A percentile compares a stretch with the other conserved stretches of the same genome.
Evolutionary conservation across 2,797 vertebrate genomes (phyloP).

Genomic region (Enteromius paludinosus): DNA sequence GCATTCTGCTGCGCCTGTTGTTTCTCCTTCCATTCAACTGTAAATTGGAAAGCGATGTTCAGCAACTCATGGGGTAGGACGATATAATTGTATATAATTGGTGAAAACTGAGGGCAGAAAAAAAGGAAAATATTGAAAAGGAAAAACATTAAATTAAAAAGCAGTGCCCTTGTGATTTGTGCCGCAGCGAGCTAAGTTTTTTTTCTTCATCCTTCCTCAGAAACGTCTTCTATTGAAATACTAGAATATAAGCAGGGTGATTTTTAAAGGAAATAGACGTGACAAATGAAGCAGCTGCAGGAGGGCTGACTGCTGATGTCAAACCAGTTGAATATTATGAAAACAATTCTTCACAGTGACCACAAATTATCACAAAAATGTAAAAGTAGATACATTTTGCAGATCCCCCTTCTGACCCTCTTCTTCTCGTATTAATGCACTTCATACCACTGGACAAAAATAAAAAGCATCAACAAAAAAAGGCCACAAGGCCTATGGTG

Average conservation of each 20-base stretch:
- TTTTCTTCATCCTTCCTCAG: conserved; percentile 38
- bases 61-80: conserved; percentile 43
- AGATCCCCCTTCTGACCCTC: conserved; percentile 16
- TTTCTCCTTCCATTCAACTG: conserved; percentile 87
- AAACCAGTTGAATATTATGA: not conserved
- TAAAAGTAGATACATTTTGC: conserved; percentile 19
- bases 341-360: not conserved
- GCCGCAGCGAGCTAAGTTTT: conserved; percentile 58
- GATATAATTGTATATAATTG: conserved; percentile 59
- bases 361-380: conserved; percentile 1
- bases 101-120: conserved; percentile 46
- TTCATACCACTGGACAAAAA: conserved; percentile 11
- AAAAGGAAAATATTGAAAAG: conserved; percentile 51
- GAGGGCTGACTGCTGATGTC: not conserved
- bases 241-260: conserved; percentile 30
- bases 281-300: conserved; percentile 10
- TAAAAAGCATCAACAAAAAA: conserved; percentile 9
- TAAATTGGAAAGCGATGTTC: conserved; percentile 57
- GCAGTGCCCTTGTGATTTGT: conserved; percentile 72
- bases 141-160: conserved; percentile 64
- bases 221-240: conserved; percentile 53
- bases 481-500: conserved; percentile 19
- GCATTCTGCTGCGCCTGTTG: conserved; percentile 86
- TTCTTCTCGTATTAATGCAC: conserved; percentile 7
- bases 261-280: conserved; percentile 21